Evolutionary conservation across 2,113 vertebrate species (phyloP).

Genomic region (Porphyrio hochstetteri): DNA sequence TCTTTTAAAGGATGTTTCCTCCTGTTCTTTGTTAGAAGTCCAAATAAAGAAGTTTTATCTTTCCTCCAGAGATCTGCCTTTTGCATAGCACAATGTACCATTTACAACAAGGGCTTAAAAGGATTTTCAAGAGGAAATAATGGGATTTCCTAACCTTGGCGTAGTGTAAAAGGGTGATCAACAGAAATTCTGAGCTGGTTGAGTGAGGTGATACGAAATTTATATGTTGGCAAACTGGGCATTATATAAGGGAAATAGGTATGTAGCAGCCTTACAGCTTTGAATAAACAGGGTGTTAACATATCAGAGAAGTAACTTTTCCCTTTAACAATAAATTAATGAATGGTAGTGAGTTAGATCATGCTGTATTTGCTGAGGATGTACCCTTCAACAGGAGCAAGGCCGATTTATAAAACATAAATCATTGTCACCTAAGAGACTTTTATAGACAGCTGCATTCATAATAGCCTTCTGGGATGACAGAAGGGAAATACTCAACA

Average conservation of each 20-base stretch:
- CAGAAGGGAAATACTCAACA: neutral
- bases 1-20: slow-evolving; percentile 25
- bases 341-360: neutral
- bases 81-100: slow-evolving; percentile 23
- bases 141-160: neutral
- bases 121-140: slow-evolving; percentile 49
- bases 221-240: neutral
- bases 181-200: neutral
- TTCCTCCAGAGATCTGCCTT: slow-evolving; percentile 16
- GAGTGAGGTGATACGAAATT: neutral
- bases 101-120: slow-evolving; percentile 31
- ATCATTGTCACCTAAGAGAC: neutral
- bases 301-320: neutral
- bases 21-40: slow-evolving; percentile 33
- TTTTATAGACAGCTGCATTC: neutral
- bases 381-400: neutral
- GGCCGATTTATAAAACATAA: neutral
- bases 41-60: slow-evolving; percentile 53
- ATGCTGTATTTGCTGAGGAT: neutral
- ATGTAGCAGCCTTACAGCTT: neutral
- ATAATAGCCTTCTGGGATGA: neutral
- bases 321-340: neutral
- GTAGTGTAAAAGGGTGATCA: neutral
- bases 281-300: neutral
- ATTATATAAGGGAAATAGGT: neutral